phyloP scores from a whole-genome alignment of 2,888 invertebrate species.

The Napeogenes inachia region DNA sequence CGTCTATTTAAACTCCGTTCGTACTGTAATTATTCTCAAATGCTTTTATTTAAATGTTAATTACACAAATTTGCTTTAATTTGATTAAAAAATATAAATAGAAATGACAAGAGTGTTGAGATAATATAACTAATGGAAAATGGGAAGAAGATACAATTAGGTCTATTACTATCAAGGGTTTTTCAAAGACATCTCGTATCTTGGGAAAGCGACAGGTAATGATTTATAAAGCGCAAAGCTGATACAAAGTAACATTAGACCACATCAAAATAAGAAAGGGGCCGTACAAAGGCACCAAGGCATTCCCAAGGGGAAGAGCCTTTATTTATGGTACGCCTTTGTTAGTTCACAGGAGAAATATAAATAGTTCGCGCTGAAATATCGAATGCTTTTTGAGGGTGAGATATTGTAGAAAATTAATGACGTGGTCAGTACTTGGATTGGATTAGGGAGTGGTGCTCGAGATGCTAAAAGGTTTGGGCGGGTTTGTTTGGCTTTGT shows the following conservation, averaged over 20 bases:
- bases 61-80: too few species aligned
- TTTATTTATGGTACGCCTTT: constrained; percentile 73
- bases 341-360: constrained; percentile 65
- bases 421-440: constrained; percentile 73
- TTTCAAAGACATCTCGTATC: constrained; percentile 22
- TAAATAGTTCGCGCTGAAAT: constrained; percentile 75
- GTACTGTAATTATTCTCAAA: too few species aligned
- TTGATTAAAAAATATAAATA: too few species aligned
- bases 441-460: constrained; percentile 64
- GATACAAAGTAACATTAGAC: constrained; percentile 68
- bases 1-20: too few species aligned
- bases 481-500: constrained; percentile 64
- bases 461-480: constrained; percentile 68
- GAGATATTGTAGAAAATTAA: constrained; percentile 74
- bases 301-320: constrained; percentile 57
- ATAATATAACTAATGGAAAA: too few species aligned
- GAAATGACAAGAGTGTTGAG: too few species aligned
- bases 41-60: too few species aligned
- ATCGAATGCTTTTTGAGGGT: constrained; percentile 69
- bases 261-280: constrained; percentile 74
- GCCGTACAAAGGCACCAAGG: constrained; percentile 72
- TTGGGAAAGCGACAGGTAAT: constrained; percentile 52
- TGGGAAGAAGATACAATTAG: constrained; percentile 11
- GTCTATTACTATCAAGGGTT: constrained; percentile 18
- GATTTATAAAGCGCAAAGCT: constrained; percentile 68